Evolutionary conservation across 2,888 invertebrate species (phyloP).

Genomic region (Lacanobia wlatinum): DNA sequence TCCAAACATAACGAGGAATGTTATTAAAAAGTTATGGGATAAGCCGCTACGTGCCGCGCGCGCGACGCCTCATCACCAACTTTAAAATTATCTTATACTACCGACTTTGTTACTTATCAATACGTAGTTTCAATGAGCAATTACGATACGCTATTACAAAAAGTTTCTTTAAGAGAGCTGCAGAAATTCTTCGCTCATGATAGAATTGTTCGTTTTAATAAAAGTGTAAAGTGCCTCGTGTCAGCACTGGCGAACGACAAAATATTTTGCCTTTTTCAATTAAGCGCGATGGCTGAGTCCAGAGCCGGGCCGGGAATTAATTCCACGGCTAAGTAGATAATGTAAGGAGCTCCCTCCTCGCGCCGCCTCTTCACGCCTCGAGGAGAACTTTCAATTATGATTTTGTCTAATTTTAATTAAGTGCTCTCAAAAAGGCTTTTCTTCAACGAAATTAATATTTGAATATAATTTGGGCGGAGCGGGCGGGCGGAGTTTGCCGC

Average conservation of each 20-base stretch:
- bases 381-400: conserved; percentile 91
- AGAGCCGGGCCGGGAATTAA: conserved; percentile 84
- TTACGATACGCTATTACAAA: conserved; percentile 38
- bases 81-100: conserved; percentile 85
- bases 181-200: conserved; percentile 15
- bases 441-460: conserved; percentile 91
- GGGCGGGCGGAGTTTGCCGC: conserved; percentile 90
- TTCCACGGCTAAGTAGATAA: conserved; percentile 89
- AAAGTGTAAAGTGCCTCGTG: conserved; percentile 61
- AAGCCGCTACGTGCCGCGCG: conserved; percentile 83
- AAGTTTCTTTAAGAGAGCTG: background rate
- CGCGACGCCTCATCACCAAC: conserved; percentile 84
- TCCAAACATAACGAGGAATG: conserved; percentile 85
- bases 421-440: conserved; percentile 90
- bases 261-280: conserved; percentile 85
- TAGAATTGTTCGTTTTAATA: conserved; percentile 54
- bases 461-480: conserved; percentile 90
- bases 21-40: conserved; percentile 90
- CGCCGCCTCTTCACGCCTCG: conserved; percentile 89
- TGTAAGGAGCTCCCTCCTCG: conserved; percentile 84
- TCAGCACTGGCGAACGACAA: conserved; percentile 71
- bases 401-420: conserved; percentile 91
- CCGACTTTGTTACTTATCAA: conserved; percentile 69
- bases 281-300: conserved; percentile 81
- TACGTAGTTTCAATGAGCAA: conserved; percentile 51